Percentiles rank a stretch among this genome's conserved stretches.
phyloP scores from a whole-genome alignment of 2,888 invertebrate genomes.

The Cheilosia impressa region DNA sequence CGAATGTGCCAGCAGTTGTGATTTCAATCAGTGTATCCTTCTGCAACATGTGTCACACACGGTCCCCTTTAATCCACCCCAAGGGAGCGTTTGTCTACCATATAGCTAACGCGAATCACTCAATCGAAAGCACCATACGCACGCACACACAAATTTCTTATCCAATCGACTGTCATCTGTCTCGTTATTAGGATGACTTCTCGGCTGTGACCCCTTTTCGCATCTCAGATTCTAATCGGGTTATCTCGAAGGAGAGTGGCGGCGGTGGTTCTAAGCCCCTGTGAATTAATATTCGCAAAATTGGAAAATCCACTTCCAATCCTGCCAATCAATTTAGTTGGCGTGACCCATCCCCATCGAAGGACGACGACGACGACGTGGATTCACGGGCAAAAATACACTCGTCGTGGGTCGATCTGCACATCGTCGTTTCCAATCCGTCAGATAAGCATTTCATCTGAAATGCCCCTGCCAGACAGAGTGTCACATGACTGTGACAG shows the following conservation, averaged over 20 bases:
- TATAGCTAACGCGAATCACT: conserved; percentile 57
- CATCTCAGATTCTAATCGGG: conserved; percentile 68
- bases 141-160: conserved; percentile 19
- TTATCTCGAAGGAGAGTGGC: conserved; percentile 28
- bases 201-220: conserved; percentile 67
- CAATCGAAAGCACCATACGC: conserved; percentile 32
- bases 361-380: neutral
- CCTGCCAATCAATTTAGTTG: conserved; percentile 68
- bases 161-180: conserved; percentile 70
- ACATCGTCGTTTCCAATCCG: conserved; percentile 44
- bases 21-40: conserved; percentile 53
- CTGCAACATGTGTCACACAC: conserved; percentile 68
- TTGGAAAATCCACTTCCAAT: conserved; percentile 70
- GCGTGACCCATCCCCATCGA: conserved; percentile 54
- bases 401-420: conserved; percentile 13
- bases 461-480: conserved; percentile 50
- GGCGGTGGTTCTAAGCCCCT: conserved; percentile 39
- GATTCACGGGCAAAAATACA: conserved; percentile 4
- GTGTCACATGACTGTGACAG: conserved; percentile 74
- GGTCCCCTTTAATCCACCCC: conserved; percentile 64
- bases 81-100: conserved; percentile 58
- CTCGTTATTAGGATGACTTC: conserved; percentile 64
- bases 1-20: conserved; percentile 32
- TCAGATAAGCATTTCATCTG: conserved; percentile 68
- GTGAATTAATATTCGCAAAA: conserved; percentile 74